These are phyloP conservation scores for Metellina segmentata DNA, from an alignment of 2,888 invertebrate genomes.

Conservation along the genomic window DNA sequence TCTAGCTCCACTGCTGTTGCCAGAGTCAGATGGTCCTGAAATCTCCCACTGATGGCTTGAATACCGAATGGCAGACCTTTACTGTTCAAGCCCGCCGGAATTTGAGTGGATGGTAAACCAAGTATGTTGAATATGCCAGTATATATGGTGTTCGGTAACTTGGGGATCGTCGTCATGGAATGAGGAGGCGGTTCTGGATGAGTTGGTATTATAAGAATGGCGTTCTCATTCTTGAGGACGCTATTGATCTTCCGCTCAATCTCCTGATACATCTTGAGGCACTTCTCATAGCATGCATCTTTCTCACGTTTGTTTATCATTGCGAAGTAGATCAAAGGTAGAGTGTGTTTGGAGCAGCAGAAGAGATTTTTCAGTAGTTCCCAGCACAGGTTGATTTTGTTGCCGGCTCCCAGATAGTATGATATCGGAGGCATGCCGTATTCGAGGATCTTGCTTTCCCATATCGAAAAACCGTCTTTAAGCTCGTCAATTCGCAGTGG, in stretches of 20 bases:
- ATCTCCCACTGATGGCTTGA: constrained; percentile 83
- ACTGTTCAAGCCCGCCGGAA: constrained; percentile 87
- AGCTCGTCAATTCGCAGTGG: constrained; percentile 83
- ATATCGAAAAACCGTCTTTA: constrained; percentile 79
- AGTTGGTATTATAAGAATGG: constrained; percentile 80
- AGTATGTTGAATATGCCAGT: constrained; percentile 93
- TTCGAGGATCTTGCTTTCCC: constrained; percentile 50
- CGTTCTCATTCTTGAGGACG: constrained; percentile 87
- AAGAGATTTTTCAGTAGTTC: constrained; percentile 62
- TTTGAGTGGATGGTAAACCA: constrained; percentile 91
- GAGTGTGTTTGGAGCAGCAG: constrained; percentile 50
- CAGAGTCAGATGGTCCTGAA: constrained; percentile 57
- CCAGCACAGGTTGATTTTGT: neutral
- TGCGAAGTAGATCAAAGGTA: constrained; percentile 51
- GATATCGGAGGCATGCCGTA: neutral
- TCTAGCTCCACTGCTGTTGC: constrained; percentile 49
- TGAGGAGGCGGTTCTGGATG: constrained; percentile 66
- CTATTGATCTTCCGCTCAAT: constrained; percentile 82
- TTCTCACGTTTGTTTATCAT: constrained; percentile 79
- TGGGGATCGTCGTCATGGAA: constrained; percentile 82
- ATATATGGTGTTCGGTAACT: constrained; percentile 92
- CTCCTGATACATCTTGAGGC: constrained; percentile 33
- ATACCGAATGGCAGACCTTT: constrained; percentile 88
- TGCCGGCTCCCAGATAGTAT: neutral
- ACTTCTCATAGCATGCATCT: constrained; percentile 49